phyloP scores from a whole-genome alignment of 2,113 vertebrate species.

The Mesoclemmys tuberculata region DNA sequence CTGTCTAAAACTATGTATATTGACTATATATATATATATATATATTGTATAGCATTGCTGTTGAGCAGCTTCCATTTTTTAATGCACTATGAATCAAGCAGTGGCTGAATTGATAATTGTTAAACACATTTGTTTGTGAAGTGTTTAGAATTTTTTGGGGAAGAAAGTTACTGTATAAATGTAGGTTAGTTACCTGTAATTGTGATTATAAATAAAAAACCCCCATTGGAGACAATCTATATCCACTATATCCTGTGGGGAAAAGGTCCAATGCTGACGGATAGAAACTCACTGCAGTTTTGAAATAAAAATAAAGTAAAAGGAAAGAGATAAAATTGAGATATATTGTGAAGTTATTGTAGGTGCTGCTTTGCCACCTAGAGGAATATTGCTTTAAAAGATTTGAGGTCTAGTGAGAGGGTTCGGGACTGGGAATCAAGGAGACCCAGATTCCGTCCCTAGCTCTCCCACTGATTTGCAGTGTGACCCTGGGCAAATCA shows the following conservation, averaged over 20 bases:
- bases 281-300: background rate
- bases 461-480: background rate
- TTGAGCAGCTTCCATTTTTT: background rate
- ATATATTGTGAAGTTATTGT: background rate
- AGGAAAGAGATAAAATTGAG: background rate
- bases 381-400: background rate
- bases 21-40: no score
- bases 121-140: background rate
- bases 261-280: background rate
- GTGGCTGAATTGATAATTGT: background rate
- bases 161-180: background rate
- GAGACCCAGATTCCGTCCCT: background rate
- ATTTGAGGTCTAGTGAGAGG: background rate
- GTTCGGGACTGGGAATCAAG: background rate
- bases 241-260: background rate
- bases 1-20: background rate
- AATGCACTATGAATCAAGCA: background rate
- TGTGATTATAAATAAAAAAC: no score
- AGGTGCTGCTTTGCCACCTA: background rate
- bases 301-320: background rate
- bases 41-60: background rate
- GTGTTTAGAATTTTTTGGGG: background rate
- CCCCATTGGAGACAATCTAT: background rate
- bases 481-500: accelerated
- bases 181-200: background rate